Conservation (phyloP, 2,797 vertebrate species). For the Ctenosaura bakeri region DNA sequence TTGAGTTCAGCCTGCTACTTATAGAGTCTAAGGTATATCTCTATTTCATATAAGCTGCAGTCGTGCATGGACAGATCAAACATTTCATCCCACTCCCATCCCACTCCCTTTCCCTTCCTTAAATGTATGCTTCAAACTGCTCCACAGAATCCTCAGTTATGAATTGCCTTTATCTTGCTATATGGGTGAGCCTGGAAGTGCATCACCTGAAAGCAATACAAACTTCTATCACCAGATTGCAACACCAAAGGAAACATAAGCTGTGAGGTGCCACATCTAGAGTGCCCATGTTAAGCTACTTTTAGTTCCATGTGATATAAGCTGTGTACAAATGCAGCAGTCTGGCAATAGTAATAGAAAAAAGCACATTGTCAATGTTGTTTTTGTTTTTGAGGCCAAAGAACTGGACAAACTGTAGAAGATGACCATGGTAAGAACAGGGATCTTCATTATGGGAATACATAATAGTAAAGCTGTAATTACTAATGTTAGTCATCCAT, state of each 20-base stretch:
- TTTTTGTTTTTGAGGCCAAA: neutral
- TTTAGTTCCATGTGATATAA: neutral
- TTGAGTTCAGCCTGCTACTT: neutral
- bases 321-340: neutral
- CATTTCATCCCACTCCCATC: neutral
- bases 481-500: neutral
- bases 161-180: neutral
- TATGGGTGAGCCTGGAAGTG: neutral
- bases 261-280: too few relatives aligned
- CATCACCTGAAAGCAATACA: neutral
- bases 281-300: neutral
- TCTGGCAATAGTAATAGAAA: neutral
- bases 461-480: neutral
- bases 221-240: neutral
- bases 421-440: neutral
- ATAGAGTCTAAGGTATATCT: too few relatives aligned
- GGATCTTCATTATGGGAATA: neutral
- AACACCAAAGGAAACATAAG: neutral
- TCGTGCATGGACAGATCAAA: neutral
- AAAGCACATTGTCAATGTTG: neutral
- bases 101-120: too few relatives aligned
- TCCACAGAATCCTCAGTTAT: neutral
- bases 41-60: neutral
- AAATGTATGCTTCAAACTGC: neutral
- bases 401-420: neutral